Conservation (phyloP, 2,113 vertebrate genomes). For the Cinclus mexicanus region DNA sequence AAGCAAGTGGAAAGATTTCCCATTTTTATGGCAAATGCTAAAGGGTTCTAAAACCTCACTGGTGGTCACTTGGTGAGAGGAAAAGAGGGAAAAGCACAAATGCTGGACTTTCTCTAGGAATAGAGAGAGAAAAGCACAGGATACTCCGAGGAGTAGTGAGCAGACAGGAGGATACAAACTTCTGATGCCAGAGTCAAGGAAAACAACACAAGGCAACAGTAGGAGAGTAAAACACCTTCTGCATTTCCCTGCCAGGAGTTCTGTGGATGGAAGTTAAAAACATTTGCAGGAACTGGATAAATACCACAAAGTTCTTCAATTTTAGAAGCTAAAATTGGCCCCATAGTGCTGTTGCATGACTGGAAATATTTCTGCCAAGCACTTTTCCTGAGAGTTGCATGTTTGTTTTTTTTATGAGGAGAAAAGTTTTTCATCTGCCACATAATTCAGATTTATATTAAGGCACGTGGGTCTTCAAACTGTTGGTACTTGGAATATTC, state of each 20-base stretch:
- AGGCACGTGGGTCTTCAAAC: background rate
- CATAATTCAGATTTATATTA: background rate
- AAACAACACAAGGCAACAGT: background rate
- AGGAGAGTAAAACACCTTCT: background rate
- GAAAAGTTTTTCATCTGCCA: background rate
- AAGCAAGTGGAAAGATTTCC: background rate
- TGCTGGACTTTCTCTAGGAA: background rate
- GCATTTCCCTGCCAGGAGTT: background rate
- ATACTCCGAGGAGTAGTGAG: background rate
- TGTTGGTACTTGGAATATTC: background rate
- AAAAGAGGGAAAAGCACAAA: background rate
- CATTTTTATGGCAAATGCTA: background rate
- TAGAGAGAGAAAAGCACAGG: background rate
- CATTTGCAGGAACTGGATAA: background rate
- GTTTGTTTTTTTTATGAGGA: background rate
- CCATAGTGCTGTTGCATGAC: background rate
- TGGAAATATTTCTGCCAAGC: background rate
- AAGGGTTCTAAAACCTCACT: background rate
- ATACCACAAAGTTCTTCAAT: background rate
- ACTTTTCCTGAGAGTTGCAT: background rate
- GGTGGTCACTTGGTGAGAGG: background rate
- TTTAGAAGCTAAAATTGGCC: background rate
- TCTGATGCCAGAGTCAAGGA: background rate
- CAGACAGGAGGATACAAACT: background rate
- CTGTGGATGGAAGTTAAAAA: background rate